Conservation (phyloP, 2,113 vertebrate species). For the Geococcyx californianus region DNA sequence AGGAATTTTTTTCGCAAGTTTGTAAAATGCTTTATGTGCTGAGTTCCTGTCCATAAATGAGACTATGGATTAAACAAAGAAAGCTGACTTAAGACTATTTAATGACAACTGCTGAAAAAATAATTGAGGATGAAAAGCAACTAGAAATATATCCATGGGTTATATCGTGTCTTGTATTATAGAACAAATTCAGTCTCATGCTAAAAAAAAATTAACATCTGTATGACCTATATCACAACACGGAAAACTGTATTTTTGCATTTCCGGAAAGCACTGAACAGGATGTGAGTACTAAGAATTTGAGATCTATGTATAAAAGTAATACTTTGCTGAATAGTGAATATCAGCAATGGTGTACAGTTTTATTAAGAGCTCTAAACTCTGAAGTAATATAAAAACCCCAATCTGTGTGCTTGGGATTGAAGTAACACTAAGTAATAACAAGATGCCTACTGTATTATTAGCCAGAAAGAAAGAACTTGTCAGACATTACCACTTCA, state of each 20-base stretch:
- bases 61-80: not conserved
- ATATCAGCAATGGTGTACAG: not conserved
- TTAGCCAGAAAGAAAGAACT: not conserved
- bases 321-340: not conserved
- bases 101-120: not conserved
- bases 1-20: not conserved
- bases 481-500: not conserved
- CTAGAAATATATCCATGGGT: not conserved
- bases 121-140: not conserved
- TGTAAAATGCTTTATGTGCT: not conserved
- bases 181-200: not conserved
- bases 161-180: not conserved
- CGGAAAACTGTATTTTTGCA: not conserved
- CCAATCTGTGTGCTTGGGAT: not conserved
- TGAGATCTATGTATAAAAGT: not conserved
- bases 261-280: not conserved
- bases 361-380: not conserved
- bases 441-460: not conserved
- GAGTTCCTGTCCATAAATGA: not conserved
- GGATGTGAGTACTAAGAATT: not conserved
- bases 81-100: not conserved
- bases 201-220: not conserved
- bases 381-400: not conserved
- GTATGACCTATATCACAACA: not conserved
- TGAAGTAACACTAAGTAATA: not conserved